phyloP scores from a whole-genome alignment of 2,888 invertebrate species.

The Troilus luridus region DNA sequence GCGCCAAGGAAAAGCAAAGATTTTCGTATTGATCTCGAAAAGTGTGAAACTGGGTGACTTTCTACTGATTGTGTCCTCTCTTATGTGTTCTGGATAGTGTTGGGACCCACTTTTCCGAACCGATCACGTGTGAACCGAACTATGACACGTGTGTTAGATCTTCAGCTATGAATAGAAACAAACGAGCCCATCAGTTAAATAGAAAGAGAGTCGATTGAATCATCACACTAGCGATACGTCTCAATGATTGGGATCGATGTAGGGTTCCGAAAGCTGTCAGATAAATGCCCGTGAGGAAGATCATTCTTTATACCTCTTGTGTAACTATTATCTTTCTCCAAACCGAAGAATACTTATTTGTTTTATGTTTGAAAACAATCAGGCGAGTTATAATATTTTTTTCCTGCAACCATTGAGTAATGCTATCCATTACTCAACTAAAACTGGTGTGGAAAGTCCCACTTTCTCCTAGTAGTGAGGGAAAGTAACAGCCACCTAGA shows the following conservation, averaged over 20 bases:
- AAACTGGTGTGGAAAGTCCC: no score
- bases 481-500: no score
- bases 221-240: not conserved
- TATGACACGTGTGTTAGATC: not conserved
- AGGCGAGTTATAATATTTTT: not conserved
- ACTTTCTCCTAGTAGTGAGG: no score
- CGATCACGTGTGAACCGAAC: not conserved
- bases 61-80: not conserved
- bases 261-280: not conserved
- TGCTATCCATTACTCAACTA: no score
- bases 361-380: not conserved
- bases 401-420: no score
- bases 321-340: not conserved
- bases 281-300: not conserved
- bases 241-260: not conserved
- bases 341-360: not conserved
- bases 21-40: not conserved
- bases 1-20: not conserved
- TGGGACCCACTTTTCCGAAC: not conserved
- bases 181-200: slow-evolving; percentile 16
- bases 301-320: not conserved
- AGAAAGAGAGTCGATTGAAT: not conserved
- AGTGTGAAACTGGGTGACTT: not conserved
- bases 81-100: not conserved
- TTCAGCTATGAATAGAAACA: not conserved